Percentiles rank a stretch among this genome's conserved stretches.
Conservation (phyloP, 1,140 invertebrate genomes). For the Telenomus remus region DNA sequence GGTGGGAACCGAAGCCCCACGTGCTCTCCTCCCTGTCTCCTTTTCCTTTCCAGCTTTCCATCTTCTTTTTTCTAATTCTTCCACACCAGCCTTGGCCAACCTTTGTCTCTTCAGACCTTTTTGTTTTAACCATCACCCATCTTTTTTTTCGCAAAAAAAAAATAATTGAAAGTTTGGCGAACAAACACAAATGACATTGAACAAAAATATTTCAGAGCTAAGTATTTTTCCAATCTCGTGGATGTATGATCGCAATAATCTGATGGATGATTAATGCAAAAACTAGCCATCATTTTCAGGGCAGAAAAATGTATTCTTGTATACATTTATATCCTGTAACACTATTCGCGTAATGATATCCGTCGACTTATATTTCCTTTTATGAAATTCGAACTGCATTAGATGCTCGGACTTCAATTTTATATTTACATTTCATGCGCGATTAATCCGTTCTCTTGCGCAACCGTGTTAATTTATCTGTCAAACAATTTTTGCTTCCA, state of each 20-base stretch:
- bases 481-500: constrained; percentile 9
- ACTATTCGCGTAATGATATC: constrained; percentile 39
- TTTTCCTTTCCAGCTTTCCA: constrained; percentile 26
- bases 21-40: constrained; percentile 50
- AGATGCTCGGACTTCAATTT: constrained; percentile 28
- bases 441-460: constrained; percentile 34
- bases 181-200: too few species aligned
- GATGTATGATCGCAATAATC: too few species aligned
- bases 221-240: too few species aligned
- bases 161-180: too few species aligned
- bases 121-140: too few species aligned
- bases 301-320: constrained; percentile 4
- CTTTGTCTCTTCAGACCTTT: not conserved
- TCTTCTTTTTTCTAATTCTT: constrained; percentile 49
- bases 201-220: not conserved
- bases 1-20: constrained; percentile 73
- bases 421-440: constrained; percentile 40
- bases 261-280: not conserved
- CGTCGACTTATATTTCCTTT: constrained; percentile 50
- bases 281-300: not conserved
- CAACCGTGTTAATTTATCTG: constrained; percentile 16
- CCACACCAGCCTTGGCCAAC: not conserved
- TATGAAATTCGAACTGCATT: constrained; percentile 45
- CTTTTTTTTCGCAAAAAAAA: too few species aligned
- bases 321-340: constrained; percentile 32